Evolutionary conservation across 2,797 vertebrate genomes (phyloP).

Genomic region (Lophius americanus): DNA sequence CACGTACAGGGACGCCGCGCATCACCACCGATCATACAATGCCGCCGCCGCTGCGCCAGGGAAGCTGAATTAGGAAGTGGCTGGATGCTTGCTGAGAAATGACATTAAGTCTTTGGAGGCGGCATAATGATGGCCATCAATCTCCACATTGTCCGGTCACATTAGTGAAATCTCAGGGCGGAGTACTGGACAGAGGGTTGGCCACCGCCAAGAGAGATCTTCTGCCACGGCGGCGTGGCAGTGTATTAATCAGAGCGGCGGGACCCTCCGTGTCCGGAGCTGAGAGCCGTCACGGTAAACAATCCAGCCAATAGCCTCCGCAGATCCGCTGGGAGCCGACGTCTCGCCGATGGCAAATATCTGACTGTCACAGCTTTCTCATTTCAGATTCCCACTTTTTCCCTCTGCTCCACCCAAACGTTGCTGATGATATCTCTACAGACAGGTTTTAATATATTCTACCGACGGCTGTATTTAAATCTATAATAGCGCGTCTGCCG

Average conservation of each 20-base stretch:
- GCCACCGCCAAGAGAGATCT: constrained; percentile 75
- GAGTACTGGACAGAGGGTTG: constrained; percentile 66
- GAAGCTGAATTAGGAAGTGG: constrained; percentile 65
- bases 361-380: constrained; percentile 37
- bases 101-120: constrained; percentile 78
- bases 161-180: constrained; percentile 79
- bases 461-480: constrained; percentile 51
- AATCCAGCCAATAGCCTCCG: constrained; percentile 55
- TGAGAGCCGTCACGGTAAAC: constrained; percentile 68
- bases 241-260: constrained; percentile 73
- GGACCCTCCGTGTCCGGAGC: constrained; percentile 64
- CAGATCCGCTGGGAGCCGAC: constrained; percentile 38
- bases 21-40: constrained; percentile 23
- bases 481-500: constrained; percentile 67
- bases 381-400: constrained; percentile 53
- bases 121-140: constrained; percentile 80
- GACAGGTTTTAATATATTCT: background rate
- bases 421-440: constrained; percentile 3
- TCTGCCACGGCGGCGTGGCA: constrained; percentile 71
- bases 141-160: constrained; percentile 79
- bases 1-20: constrained; percentile 52
- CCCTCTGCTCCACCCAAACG: constrained; percentile 6
- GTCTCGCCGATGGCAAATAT: constrained; percentile 31
- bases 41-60: constrained; percentile 62
- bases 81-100: constrained; percentile 69